A percentile compares a stretch with the other conserved stretches of the same genome.
Evolutionary conservation across 1,140 invertebrate genomes (phyloP).

Genomic region (Helicoverpa zea): DNA sequence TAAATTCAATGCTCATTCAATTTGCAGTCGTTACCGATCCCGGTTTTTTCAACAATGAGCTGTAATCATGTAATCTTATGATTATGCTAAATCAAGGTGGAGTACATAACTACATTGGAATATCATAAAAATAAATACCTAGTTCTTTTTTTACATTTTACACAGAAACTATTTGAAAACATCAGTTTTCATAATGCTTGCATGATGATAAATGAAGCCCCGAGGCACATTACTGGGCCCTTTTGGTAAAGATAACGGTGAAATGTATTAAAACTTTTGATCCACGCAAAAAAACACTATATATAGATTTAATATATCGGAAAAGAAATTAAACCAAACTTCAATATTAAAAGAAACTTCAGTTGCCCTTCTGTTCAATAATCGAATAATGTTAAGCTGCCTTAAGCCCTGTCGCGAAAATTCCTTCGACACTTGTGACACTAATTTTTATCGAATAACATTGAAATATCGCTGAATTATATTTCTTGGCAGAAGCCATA

Average conservation of each 20-base stretch:
- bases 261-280: too few species aligned
- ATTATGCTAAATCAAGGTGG: background rate
- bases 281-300: too few species aligned
- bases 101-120: background rate
- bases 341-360: background rate
- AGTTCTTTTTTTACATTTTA: too few species aligned
- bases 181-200: background rate
- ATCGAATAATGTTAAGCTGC: background rate
- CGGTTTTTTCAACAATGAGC: constrained; percentile 12
- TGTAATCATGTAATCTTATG: background rate
- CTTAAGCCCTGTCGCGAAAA: background rate
- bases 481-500: too few species aligned
- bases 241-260: too few species aligned
- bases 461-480: too few species aligned
- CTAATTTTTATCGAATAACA: background rate
- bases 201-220: too few species aligned
- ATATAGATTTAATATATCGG: too few species aligned
- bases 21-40: background rate
- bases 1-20: constrained; percentile 21
- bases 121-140: too few species aligned
- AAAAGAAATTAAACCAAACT: background rate
- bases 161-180: too few species aligned
- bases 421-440: background rate
- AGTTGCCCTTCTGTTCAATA: background rate
- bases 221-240: too few species aligned